Percentiles rank a stretch among this genome's conserved stretches.
Evolutionary conservation across 2,797 vertebrate species (phyloP).

Genomic region (Molossus molossus): DNA sequence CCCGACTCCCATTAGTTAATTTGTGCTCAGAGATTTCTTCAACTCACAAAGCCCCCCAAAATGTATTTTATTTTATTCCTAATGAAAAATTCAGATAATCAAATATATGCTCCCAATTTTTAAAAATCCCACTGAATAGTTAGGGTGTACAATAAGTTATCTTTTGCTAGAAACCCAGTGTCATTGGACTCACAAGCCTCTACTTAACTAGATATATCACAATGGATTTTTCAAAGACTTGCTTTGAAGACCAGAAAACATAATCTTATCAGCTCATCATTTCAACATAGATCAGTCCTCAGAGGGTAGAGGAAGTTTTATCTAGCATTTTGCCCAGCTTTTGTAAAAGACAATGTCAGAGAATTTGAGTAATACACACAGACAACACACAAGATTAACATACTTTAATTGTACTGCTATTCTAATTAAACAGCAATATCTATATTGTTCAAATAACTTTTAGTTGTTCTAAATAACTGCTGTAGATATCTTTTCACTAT

Average conservation of each 20-base stretch:
- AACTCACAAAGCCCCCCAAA: neutral
- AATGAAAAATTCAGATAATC: neutral
- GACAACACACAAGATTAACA: neutral
- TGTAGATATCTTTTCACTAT: neutral
- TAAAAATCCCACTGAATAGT: neutral
- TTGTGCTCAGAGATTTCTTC: neutral
- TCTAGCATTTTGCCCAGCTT: neutral
- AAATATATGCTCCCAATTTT: too few species aligned
- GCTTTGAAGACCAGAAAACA: constrained; percentile 19
- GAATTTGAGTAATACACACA: constrained; percentile 4
- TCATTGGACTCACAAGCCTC: neutral
- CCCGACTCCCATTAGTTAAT: neutral
- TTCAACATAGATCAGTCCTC: neutral
- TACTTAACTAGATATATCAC: neutral
- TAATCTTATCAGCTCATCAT: neutral
- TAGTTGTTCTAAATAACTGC: neutral
- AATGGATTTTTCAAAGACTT: neutral
- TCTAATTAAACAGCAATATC: constrained; percentile 32
- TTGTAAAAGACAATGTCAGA: neutral
- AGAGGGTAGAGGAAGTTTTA: neutral
- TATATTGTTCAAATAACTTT: neutral
- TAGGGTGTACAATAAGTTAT: neutral
- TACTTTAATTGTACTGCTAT: neutral
- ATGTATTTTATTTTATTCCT: neutral
- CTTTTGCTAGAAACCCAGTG: neutral